phyloP scores from a whole-genome alignment of 2,888 invertebrate species.

The Machimus atricapillus region DNA sequence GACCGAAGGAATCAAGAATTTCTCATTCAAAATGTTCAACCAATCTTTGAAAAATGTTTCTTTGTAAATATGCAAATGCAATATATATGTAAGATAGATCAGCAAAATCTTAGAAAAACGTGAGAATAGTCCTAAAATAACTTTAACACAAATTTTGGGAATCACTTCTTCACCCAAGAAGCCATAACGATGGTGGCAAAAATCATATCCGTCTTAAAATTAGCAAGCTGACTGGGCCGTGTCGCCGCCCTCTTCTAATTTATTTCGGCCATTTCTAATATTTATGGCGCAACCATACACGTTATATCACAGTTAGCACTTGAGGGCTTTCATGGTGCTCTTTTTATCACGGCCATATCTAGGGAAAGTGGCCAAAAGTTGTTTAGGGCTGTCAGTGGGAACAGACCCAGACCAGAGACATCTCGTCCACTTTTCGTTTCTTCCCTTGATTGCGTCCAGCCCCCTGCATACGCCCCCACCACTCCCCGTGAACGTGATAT shows the following conservation, averaged over 20 bases:
- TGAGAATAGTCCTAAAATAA: too few relatives aligned
- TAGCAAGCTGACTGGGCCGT: background rate
- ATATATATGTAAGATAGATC: too few relatives aligned
- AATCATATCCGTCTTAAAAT: background rate
- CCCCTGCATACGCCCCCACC: background rate
- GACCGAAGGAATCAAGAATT: too few relatives aligned
- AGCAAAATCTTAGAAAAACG: too few relatives aligned
- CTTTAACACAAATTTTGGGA: background rate
- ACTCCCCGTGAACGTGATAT: background rate
- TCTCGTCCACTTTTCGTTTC: background rate
- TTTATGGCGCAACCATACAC: background rate
- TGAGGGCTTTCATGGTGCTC: background rate
- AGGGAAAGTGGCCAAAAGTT: background rate
- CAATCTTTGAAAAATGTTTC: too few relatives aligned
- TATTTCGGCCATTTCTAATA: background rate
- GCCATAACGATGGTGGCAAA: background rate
- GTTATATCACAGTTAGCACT: background rate
- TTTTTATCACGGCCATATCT: background rate
- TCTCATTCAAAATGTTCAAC: too few relatives aligned
- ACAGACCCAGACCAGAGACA: background rate
- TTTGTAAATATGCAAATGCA: too few relatives aligned
- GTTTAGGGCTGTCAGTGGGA: background rate
- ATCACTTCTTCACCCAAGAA: background rate
- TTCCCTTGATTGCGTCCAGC: background rate
- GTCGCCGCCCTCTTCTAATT: background rate